Base-by-base conservation (phyloP, 2,113 vertebrate genomes). In the Psilopogon haemacephalus region DNA sequence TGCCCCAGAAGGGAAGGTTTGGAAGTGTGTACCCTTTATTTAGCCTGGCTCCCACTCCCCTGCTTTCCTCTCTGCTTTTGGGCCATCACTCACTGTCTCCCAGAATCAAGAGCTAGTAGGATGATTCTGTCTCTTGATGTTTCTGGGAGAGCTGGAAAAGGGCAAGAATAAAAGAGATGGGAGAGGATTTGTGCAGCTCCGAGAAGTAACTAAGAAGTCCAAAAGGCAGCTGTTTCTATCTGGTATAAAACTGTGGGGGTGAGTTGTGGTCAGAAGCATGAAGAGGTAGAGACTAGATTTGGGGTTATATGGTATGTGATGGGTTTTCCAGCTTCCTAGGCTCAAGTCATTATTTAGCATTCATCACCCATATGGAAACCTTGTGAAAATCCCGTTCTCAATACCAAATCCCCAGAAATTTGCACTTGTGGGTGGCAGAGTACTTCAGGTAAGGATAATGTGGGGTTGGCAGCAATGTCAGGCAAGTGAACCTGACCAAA, bases 71-170 rank as follows among this genome's bases (percentile, higher is more conserved):
- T 21, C 35, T 14, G 84, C 64, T 77, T 83, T 69, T 60, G 68
- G 86, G 76, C 80, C 35, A 13, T 86, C 50, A n/a, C 38, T 90
- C 1, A 7, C 77, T 93, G 88, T 86, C 86, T 94, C 48, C 72
- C 64, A 52, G 79, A 95, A 79, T 94, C 76, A 95, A 77, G 78
- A 79, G 46, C 32, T 87, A 28, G 24, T 80, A 65, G 63, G 6
- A 33, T 82, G 67, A 80, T 86, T 91, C 46, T 93, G 75, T 90
- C 40, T 75, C 64, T 72, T 92, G 86, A 48, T 93, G 38, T 78
- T 88, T 75, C 0, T 0, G 69, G 38, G 52, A 40, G 64, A 90
- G 79, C 37, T 83, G 56, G 55, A 75, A 52, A 89, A 90, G 79
- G 50, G 19, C 59, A 38, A 40, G 55, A 46, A 80, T 40, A 10